Evolutionary conservation across 2,888 invertebrate species (phyloP), one percentile per base, ranked within the genome.

Genomic region (Thelaira solivaga): DNA sequence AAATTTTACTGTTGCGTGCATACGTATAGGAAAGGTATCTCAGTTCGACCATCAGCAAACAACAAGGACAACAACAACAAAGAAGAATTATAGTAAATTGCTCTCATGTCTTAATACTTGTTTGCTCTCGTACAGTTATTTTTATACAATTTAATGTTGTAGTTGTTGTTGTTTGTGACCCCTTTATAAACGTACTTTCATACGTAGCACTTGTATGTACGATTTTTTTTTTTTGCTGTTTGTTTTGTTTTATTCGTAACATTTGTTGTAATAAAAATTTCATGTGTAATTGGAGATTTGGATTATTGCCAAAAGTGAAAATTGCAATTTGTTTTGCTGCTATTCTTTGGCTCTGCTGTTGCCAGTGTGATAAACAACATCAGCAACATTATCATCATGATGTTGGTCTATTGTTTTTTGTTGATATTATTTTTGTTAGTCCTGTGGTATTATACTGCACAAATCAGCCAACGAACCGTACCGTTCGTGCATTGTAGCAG

Each of bases 241-340:
- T 20, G 5, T 51, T 43, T 68, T 47, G 57, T 64, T 51, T 61
- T 57, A 62, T 77, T 64, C 43, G 65, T 61, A 67, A 77, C 65
- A 71, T 76, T 65, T 77, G 67, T 80, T 78, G 78, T 75, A 82
- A 81, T 81, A 76, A 81, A 82, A 78, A 82, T 82, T 81, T 80
- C 81, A 80, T 80, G 78, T 76, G 81, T 69, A 76, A 76, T 75
- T 75, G 71, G 78, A 79, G 78, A 79, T 80, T 82, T 82, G 81
- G 81, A 78, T 59, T 59, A 61, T 57, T 79, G 81, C 81, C 81
- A 82, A 78, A 79, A 81, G 68, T 75, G 76, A 77, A 81, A 79
- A 80, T 80, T 81, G 81, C 80, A 78, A 80, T 80, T 78, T 78
- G 78, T 73, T 78, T 74, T 55, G 53, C 45, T 64, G 69, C 64